Evolutionary conservation across 2,797 vertebrate species (phyloP).

Genomic region (Acanthopagrus latus): DNA sequence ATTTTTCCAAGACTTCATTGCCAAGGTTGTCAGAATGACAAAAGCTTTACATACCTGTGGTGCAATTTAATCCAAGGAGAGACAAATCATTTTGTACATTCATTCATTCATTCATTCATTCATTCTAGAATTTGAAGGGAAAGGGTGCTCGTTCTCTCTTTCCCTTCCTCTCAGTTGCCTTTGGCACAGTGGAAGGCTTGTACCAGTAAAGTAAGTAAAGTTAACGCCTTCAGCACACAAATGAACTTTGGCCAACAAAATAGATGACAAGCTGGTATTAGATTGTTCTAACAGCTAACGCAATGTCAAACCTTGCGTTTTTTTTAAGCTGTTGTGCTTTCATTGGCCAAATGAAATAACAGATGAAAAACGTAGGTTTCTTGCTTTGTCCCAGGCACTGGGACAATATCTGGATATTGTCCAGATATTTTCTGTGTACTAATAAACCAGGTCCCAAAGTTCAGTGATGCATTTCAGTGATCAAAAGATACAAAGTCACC

Average conservation of each 20-base stretch:
- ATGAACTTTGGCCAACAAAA: slow-evolving; percentile 61
- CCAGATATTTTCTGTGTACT: slow-evolving; percentile 4
- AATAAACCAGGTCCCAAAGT: neutral
- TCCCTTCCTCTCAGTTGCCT: slow-evolving; percentile 12
- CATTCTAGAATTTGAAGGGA: neutral
- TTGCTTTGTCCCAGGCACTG: neutral
- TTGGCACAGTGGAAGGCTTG: slow-evolving; percentile 15
- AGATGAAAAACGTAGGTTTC: neutral
- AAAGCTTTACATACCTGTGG: slow-evolving; percentile 35
- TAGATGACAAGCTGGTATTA: slow-evolving; percentile 14
- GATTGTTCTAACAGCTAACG: neutral
- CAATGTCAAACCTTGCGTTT: neutral
- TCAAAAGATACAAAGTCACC: neutral
- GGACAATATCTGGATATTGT: too few species aligned
- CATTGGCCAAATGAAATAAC: neutral
- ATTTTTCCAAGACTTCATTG: too few species aligned
- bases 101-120: slow-evolving; percentile 1
- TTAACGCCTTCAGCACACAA: slow-evolving; percentile 62
- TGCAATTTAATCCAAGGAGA: slow-evolving; percentile 14
- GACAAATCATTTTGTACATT: neutral
- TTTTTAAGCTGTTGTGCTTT: neutral
- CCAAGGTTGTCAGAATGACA: neutral
- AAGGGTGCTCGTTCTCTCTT: neutral
- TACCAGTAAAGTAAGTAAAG: slow-evolving; percentile 27
- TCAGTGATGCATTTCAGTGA: neutral